phyloP scores from a whole-genome alignment of 2,113 vertebrate species.

The Colaptes auratus region DNA sequence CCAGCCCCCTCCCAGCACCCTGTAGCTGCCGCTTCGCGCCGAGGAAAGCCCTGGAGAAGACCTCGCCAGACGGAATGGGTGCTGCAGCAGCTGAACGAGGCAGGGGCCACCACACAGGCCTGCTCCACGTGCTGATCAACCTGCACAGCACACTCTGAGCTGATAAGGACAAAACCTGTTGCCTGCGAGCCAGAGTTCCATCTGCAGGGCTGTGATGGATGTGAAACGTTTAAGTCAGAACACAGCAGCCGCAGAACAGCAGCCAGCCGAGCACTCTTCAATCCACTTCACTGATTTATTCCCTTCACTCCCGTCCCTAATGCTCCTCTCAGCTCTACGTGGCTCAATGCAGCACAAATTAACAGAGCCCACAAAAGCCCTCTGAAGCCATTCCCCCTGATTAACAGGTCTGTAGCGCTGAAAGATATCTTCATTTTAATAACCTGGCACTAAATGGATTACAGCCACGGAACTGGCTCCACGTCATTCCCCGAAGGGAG shows the following conservation, averaged over 20 bases:
- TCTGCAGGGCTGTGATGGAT: constrained; percentile 41
- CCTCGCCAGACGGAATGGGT: background rate
- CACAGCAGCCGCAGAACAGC: background rate
- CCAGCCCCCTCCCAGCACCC: background rate
- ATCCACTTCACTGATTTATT: constrained; percentile 56
- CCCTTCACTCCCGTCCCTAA: constrained; percentile 25
- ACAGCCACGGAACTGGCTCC: background rate
- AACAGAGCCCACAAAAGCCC: constrained; percentile 58
- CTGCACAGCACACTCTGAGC: background rate
- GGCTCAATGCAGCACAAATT: constrained; percentile 59
- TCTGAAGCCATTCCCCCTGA: constrained; percentile 64
- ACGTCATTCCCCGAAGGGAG: constrained; percentile 28
- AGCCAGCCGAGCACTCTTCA: constrained; percentile 36
- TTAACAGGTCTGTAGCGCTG: constrained; percentile 56
- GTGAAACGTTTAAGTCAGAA: constrained; percentile 40
- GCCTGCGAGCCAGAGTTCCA: constrained; percentile 14
- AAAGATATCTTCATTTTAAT: constrained; percentile 68
- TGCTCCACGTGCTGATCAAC: background rate
- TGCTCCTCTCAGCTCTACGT: constrained; percentile 30
- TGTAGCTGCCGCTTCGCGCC: background rate
- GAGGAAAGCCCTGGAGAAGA: rapidly evolving
- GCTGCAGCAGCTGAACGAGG: rapidly evolving
- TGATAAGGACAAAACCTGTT: constrained; percentile 25
- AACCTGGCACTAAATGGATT: constrained; percentile 63
- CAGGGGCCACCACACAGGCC: background rate